A percentile compares a stretch with the other conserved stretches of the same genome.
phyloP scores from a whole-genome alignment of 2,888 invertebrate species.

The Caenorhabditis sp. region DNA sequence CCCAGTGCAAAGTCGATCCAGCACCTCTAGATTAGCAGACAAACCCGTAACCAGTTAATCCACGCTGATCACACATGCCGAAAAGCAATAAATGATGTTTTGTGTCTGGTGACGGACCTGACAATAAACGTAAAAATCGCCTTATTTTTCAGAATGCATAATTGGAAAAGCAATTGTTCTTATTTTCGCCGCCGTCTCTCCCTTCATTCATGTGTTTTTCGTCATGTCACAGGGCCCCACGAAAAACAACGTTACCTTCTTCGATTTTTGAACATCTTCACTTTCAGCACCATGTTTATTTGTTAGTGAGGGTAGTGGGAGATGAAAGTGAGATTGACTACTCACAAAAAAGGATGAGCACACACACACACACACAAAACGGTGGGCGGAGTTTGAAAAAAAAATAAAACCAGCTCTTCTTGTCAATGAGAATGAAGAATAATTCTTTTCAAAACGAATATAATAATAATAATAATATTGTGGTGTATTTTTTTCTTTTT shows the following conservation, averaged over 20 bases:
- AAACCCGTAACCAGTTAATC: too few relatives aligned
- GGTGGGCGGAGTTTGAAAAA: too few relatives aligned
- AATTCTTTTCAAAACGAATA: background rate
- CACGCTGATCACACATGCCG: too few relatives aligned
- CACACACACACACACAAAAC: too few relatives aligned
- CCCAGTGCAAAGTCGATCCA: too few relatives aligned
- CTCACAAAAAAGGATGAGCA: too few relatives aligned
- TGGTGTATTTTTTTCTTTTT: too few relatives aligned
- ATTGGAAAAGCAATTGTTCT: background rate
- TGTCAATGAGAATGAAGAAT: too few relatives aligned
- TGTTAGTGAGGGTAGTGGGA: background rate
- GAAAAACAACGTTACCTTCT: background rate
- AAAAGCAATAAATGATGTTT: too few relatives aligned
- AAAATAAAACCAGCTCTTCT: too few relatives aligned
- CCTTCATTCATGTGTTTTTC: background rate
- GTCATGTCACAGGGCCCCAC: background rate
- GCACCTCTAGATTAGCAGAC: too few relatives aligned
- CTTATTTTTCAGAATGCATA: background rate
- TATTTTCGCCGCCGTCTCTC: background rate
- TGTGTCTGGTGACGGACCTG: background rate
- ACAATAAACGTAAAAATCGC: background rate
- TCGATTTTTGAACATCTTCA: background rate
- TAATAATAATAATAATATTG: background rate
- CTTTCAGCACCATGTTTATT: background rate
- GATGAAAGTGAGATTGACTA: too few relatives aligned